These are phyloP conservation scores for Hippocampus zosterae DNA, from an alignment of 2,113 vertebrate species.

Conservation along the genomic window DNA sequence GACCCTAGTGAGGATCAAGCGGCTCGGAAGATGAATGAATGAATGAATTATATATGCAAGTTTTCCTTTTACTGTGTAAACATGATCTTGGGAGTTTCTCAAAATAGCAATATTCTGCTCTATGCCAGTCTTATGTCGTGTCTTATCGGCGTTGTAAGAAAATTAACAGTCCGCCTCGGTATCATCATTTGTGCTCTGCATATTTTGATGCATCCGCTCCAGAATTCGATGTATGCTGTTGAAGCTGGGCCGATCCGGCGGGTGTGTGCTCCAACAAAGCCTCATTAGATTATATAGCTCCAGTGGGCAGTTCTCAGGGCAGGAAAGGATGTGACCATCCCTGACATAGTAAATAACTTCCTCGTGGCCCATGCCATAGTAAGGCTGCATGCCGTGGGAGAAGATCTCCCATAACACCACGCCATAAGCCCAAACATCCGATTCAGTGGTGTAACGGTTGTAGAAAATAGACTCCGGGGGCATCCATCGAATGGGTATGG, in stretches of 20 bases:
- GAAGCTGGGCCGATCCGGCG: slow-evolving; percentile 86
- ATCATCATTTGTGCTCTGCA: slow-evolving; percentile 35
- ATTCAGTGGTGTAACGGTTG: slow-evolving; percentile 95
- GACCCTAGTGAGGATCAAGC: too few relatives aligned
- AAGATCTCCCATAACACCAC: slow-evolving; percentile 98
- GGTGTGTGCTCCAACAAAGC: slow-evolving; percentile 90
- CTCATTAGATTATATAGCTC: slow-evolving; percentile 97
- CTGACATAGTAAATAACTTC: slow-evolving; percentile 97
- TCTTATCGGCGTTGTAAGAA: background rate
- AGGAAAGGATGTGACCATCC: slow-evolving; percentile 89
- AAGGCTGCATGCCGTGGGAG: slow-evolving; percentile 95
- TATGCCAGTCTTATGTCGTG: background rate
- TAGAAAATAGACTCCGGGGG: slow-evolving; percentile 98
- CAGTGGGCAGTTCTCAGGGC: slow-evolving; percentile 87
- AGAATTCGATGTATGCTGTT: slow-evolving; percentile 89
- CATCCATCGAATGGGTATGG: slow-evolving; percentile 99
- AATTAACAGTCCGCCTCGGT: slow-evolving; percentile 43
- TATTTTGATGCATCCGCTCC: slow-evolving; percentile 87
- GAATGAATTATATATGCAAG: too few relatives aligned
- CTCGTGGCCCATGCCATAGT: slow-evolving; percentile 96
- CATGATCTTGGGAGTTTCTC: too few relatives aligned
- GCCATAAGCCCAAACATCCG: slow-evolving; percentile 94
- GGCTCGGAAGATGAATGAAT: too few relatives aligned
- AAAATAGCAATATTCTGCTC: too few relatives aligned
- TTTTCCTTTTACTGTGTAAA: too few relatives aligned